These are phyloP conservation scores for Sandelia bainsii DNA, from an alignment of 2,797 vertebrate species.

Conservation along the genomic window DNA sequence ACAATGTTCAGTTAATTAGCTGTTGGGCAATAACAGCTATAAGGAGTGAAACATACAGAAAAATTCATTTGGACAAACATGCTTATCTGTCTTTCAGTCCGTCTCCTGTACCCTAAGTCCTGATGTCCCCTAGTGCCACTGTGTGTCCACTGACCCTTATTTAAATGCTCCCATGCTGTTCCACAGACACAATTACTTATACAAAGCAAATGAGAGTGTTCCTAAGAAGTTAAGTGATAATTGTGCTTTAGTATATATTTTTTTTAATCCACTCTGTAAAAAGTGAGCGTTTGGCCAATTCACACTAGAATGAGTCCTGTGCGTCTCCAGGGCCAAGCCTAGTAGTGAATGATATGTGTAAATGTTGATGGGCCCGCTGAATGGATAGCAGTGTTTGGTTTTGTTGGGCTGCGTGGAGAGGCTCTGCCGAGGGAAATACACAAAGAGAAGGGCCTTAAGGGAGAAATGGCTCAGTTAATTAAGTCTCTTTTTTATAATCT, in stretches of 20 bases:
- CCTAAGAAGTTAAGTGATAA: conserved; percentile 69
- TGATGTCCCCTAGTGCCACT: conserved; percentile 25
- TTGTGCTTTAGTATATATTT: conserved; percentile 62
- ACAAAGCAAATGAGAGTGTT: conserved; percentile 75
- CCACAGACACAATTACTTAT: conserved; percentile 66
- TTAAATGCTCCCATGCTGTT: conserved; percentile 61
- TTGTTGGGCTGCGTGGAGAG: conserved; percentile 73
- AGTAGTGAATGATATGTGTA: conserved; percentile 77
- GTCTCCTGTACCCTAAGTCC: conserved; percentile 11
- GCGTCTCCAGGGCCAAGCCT: conserved; percentile 56
- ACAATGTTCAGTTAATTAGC: not conserved
- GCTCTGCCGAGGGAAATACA: conserved; percentile 54
- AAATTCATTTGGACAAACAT: conserved; percentile 17
- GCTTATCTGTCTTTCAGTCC: conserved; percentile 14
- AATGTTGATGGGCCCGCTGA: conserved; percentile 73
- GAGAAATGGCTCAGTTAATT: conserved; percentile 84
- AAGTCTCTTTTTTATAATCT: conserved; percentile 81
- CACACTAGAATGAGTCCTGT: conserved; percentile 53
- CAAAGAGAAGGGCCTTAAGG: conserved; percentile 75
- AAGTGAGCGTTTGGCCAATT: conserved; percentile 71
- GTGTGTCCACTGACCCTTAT: conserved; percentile 49
- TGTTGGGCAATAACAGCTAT: conserved; percentile 1
- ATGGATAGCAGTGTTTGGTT: conserved; percentile 74
- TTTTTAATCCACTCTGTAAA: conserved; percentile 64
- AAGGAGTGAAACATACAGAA: conserved; percentile 5